A percentile compares a stretch with the other conserved stretches of the same genome.
Evolutionary conservation across 1,140 invertebrate species (phyloP).

Genomic region (Drosophila nigromelanica): DNA sequence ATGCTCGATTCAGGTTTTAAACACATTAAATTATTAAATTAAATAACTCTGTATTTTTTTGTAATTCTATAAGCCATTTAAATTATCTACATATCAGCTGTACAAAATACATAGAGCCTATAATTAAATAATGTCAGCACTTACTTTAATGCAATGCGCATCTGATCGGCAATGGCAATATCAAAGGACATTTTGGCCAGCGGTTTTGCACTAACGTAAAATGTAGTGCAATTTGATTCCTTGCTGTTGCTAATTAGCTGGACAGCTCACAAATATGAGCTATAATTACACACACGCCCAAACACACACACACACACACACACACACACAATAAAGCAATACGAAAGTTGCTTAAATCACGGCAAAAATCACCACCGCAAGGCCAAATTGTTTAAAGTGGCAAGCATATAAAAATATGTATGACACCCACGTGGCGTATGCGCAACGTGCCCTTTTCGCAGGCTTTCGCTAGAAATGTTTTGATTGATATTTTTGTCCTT

Average conservation of each 20-base stretch:
- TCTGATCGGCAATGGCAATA: slow-evolving; percentile 80
- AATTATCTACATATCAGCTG: too few relatives aligned
- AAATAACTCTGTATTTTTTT: too few relatives aligned
- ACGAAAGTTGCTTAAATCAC: slow-evolving; percentile 48
- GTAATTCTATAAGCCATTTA: too few relatives aligned
- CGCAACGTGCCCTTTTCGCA: slow-evolving; percentile 32
- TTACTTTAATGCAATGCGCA: slow-evolving; percentile 80
- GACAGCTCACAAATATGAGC: neutral
- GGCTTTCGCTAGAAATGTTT: slow-evolving; percentile 17
- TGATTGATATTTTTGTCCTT: slow-evolving; percentile 36
- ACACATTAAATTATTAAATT: too few relatives aligned
- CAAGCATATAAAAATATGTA: slow-evolving; percentile 34
- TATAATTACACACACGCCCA: slow-evolving; percentile 1
- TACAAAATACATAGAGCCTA: neutral
- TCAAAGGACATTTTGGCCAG: slow-evolving; percentile 75
- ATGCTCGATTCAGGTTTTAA: too few relatives aligned
- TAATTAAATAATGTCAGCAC: slow-evolving; percentile 13
- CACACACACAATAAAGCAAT: slow-evolving; percentile 15
- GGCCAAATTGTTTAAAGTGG: slow-evolving; percentile 33
- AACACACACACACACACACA: neutral
- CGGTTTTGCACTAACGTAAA: slow-evolving; percentile 36
- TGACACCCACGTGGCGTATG: slow-evolving; percentile 40
- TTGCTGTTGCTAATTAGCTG: slow-evolving; percentile 11
- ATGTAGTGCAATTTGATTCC: slow-evolving; percentile 41
- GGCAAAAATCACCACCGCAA: slow-evolving; percentile 35